Evolutionary conservation across 2,888 invertebrate species (phyloP), one percentile per base, ranked within the genome.

Genomic region (Melanostoma mellinum): DNA sequence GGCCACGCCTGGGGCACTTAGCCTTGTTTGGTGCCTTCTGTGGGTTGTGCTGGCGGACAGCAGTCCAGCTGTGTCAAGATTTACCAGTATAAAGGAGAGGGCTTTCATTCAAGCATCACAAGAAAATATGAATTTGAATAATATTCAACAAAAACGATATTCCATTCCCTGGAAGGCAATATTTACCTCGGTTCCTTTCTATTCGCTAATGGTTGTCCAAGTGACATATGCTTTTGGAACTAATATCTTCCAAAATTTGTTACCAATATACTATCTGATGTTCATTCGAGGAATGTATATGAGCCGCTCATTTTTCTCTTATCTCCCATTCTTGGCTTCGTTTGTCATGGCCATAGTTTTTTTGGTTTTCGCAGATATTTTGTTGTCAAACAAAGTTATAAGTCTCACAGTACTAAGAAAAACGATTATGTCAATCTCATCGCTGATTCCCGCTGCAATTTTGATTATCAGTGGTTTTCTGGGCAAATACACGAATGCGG

Each of bases 141-240:
- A 82, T 20, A 20, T 87, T n/a, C 87, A 81, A 48, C 87, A 88
- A 48, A 86, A 78, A 9, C 35, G 86, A 3, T 91, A 92, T 68
- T 87, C 87, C 82, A 93, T 93, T 0, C 95, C 95, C 0, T 95
- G 94, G 94, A 88, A 86, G 40, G 90, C 92, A 9, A 94, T 95
- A 20, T 89, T 93, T 30, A 93, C 93, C 0, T 95, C 94, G 0
- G 86, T 93, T 0, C 95, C 95, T 0, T 93, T 95, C 89, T 93
- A 93, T 92, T 87, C 88, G 0, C 48, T 89, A 0, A 88, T 93
- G 0, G 89, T 94, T 0, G 93, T 92, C 0, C 93, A 0, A 94
- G 94, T 86, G 92, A 93, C 93, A 0, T 93, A 94, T 85, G 93
- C 93, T 86, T 95, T 94, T 94, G 95, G 95, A 0, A 94, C 93